Evolutionary conservation across 2,888 invertebrate species (phyloP).

Genomic region (Nemotelus nigrinus): DNA sequence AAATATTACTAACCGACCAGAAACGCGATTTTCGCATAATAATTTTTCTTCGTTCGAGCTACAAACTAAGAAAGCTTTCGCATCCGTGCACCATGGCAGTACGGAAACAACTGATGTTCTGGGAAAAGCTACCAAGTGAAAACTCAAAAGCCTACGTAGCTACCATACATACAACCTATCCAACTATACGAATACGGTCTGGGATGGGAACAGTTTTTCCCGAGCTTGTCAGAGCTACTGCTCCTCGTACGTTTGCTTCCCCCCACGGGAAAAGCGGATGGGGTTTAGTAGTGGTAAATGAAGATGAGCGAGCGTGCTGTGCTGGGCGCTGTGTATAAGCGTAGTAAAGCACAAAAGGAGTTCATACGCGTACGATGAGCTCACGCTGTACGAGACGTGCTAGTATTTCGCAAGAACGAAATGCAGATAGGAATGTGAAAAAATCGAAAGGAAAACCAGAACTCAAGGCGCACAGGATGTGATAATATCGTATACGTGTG

Average conservation of each 20-base stretch:
- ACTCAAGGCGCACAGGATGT: constrained; percentile 19
- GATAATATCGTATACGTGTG: constrained; percentile 6
- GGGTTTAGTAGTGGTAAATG: too few species aligned
- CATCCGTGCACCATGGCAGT: constrained; percentile 45
- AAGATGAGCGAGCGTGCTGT: too few species aligned
- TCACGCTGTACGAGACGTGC: background rate
- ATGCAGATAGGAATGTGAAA: constrained; percentile 24
- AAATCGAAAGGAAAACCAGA: constrained; percentile 21
- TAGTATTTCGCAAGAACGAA: constrained; percentile 14
- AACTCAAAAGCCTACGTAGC: background rate
- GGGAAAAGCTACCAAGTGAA: constrained; percentile 32
- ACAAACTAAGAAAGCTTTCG: constrained; percentile 40
- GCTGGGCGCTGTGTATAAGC: too few species aligned
- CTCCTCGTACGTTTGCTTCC: constrained; percentile 1
- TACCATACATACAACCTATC: background rate
- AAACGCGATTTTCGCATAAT: constrained; percentile 41
- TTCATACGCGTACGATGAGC: constrained; percentile 7
- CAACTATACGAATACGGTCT: background rate
- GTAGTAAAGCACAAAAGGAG: too few species aligned
- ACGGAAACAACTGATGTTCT: constrained; percentile 44
- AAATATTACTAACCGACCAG: constrained; percentile 15
- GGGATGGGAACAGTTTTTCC: constrained; percentile 25
- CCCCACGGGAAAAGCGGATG: background rate
- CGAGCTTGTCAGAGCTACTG: background rate
- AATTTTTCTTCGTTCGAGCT: constrained; percentile 25